Evolutionary conservation across 2,113 vertebrate species (phyloP), one percentile per base, ranked within the genome.

Genomic region (Phrynocephalus versicolor): DNA sequence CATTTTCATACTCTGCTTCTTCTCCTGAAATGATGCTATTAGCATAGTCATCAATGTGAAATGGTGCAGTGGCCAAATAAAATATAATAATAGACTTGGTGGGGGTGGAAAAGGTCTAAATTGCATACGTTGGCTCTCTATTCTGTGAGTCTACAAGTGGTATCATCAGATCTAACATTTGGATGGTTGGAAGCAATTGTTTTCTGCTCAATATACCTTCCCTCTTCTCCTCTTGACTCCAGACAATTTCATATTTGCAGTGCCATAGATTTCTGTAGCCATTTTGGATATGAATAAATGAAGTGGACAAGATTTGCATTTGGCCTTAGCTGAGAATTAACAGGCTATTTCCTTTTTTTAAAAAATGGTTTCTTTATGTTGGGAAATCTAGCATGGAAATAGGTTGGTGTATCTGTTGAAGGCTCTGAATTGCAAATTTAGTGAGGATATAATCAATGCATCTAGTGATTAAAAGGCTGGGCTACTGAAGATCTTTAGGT

Each of bases 171-270:
- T 92, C 64, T 82, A 87, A 85, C 57, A 41, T 91, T 90, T 89
- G 83, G 89, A 77, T 90, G 85, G 82, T 89, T 89, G 27, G 75
- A 90, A 92, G 39, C 85, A 87, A 89, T 93, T 89, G 86, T 92
- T 88, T 91, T 88, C 83, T 87, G 39, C 80, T 90, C 12, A 73
- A 83, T 89, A 87, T 70, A 73, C 21, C 80, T 73, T 23, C 88
- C 71, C 78, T 69, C 79, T 21, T 41, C 84, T 72, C 76, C 25
- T 41, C 83, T 72, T 21, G 15, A 87, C 27, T 25, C 41, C 21
- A 85, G 62, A 9, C 76, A n/a, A 33, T 85, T 27, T 81, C 70
- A 69, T 58, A 84, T 85, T 60, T 35, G 21, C 64, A 90, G 71
- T 65, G 79, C 39, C 27, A 85, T 83, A 90, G 51, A 87, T 81